Base-by-base conservation (phyloP, 2,113 vertebrate genomes). In the Upupa epops region DNA sequence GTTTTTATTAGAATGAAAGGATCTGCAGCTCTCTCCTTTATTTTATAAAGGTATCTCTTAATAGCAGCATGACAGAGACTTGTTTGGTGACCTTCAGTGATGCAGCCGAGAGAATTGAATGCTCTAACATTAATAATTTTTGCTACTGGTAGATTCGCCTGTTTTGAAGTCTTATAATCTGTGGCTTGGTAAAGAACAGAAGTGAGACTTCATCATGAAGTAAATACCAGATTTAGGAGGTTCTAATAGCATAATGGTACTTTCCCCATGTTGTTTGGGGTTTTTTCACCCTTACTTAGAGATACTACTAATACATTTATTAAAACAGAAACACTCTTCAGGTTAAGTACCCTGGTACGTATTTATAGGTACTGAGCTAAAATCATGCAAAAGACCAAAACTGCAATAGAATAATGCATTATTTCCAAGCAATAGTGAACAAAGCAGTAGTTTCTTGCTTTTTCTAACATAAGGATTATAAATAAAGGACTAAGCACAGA, bases 1-100 rank as follows among this genome's bases (percentile, higher is more conserved):
- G 15, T 56, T 84, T 92, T 71, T 81, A 72, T 65, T 83, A 59
- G 82, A 93, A 64, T 63, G 22, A 90, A 94, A 77, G 16, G 16
- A 31, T 60, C 55, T 65, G 34, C 12, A 75, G 8, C 6, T n/a
- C 54, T 86, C 12, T 82, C 13, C 76, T 75, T 63, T 66, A 34
- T 11, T 66, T 70, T 45, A 29, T 71, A 28, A 20, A 90, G 80
- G 5, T 68, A 40, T 54, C 21, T 89, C 22, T 40, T 46, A 71
- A 29, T 88, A 68, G 69, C 79, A 90, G 8, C 52, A 79, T 3
- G 6, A 60, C 58, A 81, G n/a, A 17, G 26, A 46, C 17, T 69
- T 75, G 18, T 46, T 85, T 87, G 59, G 40, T 69, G 55, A 88
- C 26, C n/a, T 91, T 86, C 58, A 69, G 32, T 32, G 58, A 73